These are phyloP conservation scores for Pyrrhosoma nymphula DNA, from an alignment of 2,888 invertebrate species.

Conservation along the genomic window DNA sequence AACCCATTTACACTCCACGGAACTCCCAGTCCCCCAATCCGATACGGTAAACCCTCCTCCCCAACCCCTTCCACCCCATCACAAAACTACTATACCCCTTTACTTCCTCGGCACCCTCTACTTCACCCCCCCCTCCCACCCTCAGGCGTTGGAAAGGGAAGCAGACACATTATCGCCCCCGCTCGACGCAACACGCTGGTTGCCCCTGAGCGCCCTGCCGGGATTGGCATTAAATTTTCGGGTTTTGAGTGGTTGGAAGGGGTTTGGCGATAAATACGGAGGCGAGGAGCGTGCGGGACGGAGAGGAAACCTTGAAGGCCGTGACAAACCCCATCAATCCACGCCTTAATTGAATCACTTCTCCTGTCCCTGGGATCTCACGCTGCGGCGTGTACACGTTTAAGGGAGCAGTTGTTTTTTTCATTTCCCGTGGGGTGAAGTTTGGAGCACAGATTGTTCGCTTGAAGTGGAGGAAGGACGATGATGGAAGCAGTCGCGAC, in stretches of 20 bases:
- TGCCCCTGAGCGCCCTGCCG: not conserved
- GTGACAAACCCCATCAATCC: constrained; percentile 54
- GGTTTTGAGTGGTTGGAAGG: not conserved
- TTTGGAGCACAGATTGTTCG: not conserved
- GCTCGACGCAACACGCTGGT: constrained; percentile 4
- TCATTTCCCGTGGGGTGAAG: not conserved
- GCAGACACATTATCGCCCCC: not conserved
- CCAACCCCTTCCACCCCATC: not conserved
- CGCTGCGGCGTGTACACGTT: not conserved
- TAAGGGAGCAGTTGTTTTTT: not conserved
- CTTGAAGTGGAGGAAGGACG: not conserved
- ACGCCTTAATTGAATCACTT: constrained; percentile 55
- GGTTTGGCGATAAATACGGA: not conserved
- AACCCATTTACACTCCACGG: not conserved
- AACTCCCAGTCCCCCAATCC: not conserved
- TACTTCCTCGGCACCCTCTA: not conserved
- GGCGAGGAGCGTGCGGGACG: not conserved
- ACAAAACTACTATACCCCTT: not conserved
- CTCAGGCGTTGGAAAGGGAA: not conserved
- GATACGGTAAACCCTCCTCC: not conserved
- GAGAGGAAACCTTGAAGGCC: not conserved
- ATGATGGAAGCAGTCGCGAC: not conserved
- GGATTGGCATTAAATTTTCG: constrained; percentile 63
- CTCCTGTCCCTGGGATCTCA: not conserved
- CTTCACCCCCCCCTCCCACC: not conserved